These are phyloP conservation scores for Bos javanicus DNA, from an alignment of 2,113 vertebrate species.

Conservation along the genomic window DNA sequence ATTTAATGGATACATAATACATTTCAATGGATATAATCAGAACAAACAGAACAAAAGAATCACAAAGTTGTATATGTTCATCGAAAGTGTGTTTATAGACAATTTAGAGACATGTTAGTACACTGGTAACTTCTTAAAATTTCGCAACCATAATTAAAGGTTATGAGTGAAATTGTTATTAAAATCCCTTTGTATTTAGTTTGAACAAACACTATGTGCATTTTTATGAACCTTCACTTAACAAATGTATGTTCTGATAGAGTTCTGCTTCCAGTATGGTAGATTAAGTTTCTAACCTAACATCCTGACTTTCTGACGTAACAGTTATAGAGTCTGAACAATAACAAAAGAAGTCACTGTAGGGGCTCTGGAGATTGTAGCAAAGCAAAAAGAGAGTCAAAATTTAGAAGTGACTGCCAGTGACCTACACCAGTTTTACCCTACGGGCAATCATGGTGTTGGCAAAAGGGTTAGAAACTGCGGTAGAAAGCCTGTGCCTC, in stretches of 20 bases:
- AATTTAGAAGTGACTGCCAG: not conserved
- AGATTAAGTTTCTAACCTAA: not conserved
- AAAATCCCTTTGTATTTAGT: not conserved
- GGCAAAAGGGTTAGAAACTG: not conserved
- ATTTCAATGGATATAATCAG: not conserved
- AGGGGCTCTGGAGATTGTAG: not conserved
- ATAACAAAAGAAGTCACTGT: not conserved
- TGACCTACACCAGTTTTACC: not conserved
- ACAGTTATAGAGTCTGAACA: not conserved
- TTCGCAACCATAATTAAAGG: not conserved
- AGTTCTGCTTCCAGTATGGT: not conserved
- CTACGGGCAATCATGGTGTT: not conserved
- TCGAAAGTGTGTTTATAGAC: not conserved
- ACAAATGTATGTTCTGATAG: not conserved
- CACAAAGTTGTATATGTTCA: not conserved
- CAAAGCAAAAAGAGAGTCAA: not conserved
- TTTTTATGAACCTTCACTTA: not conserved
- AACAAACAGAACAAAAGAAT: not conserved
- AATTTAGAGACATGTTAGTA: not conserved
- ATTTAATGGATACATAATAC: not conserved
- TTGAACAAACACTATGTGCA: not conserved
- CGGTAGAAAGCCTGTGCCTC: not conserved
- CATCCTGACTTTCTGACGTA: not conserved
- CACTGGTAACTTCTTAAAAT: not conserved
- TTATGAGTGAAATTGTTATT: not conserved